Evolutionary conservation across 2,797 vertebrate genomes (phyloP), one percentile per base, ranked within the genome.

Genomic region (Dallia pectoralis): DNA sequence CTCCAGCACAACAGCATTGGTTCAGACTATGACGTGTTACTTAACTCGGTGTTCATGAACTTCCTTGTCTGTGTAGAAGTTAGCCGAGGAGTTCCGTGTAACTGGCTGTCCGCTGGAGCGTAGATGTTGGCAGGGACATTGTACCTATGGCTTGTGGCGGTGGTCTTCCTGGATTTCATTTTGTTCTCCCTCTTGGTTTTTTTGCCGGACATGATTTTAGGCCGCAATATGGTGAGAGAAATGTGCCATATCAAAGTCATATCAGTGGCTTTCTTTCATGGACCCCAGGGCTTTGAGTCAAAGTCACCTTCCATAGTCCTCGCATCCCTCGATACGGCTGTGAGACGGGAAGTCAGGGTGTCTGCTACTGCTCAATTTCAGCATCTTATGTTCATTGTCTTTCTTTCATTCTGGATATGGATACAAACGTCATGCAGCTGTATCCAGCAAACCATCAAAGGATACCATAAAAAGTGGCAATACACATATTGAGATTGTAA

Each of bases 221-320:
- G 82, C 72, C 85, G 88, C 82, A 69, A 19, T 53, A 71, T 84
- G 85, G 78, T 85, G 85, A 85, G 83, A 85, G 88, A 88, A 87
- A 89, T 88, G 90, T 87, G 89, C 86, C 87, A 90, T 89, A 91
- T 90, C 91, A 91, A 93, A 91, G 87, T 92, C 88, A 90, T 88
- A 89, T 91, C 88, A 85, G 84, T 91, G 87, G 85, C 86, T 81
- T 91, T 91, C 91, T 88, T 87, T 85, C 82, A 82, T 78, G 86
- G 89, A 90, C 90, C 91, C 88, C 85, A 86, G 91, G 93, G 92
- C 90, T 87, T 82, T 88, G 82, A 86, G 86, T 93, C 91, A 92
- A 93, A 93, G 92, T 94, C 92, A 93, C 91, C 92, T 93, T 93
- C 90, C 76, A 73, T 86, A 87, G 87, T 91, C 87, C 87, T 89